Conservation (phyloP, 2,797 vertebrate genomes). For the Sebastes elongatus region DNA sequence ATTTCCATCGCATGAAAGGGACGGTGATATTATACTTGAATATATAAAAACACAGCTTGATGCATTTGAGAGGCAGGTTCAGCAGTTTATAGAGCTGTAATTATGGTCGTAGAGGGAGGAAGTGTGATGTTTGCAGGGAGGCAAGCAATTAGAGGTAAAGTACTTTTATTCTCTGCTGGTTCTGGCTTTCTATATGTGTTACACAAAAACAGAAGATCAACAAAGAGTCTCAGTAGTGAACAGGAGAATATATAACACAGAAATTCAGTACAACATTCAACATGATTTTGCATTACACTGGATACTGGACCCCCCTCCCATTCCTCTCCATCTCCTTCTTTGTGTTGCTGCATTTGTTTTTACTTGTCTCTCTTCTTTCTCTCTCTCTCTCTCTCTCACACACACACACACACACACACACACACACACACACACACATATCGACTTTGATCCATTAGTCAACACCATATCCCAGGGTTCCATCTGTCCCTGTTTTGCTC, state of each 20-base stretch:
- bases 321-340: not conserved
- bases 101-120: not conserved
- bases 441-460: conserved; percentile 61
- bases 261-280: conserved; percentile 12
- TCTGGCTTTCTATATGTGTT: not conserved
- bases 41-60: not conserved
- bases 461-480: conserved; percentile 63
- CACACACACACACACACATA: not conserved
- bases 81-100: not conserved
- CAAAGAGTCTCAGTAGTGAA: conserved; percentile 5
- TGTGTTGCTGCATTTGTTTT: conserved; percentile 13
- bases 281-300: conserved; percentile 8
- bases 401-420: not conserved
- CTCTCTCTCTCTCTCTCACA: not conserved
- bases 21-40: not conserved
- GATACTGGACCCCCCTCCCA: conserved; percentile 5
- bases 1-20: not conserved
- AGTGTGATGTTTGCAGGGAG: conserved; percentile 20
- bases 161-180: not conserved
- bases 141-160: conserved; percentile 1
- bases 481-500: conserved; percentile 64
- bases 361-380: not conserved
- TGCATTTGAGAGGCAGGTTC: not conserved
- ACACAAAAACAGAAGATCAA: not conserved
- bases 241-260: not conserved